Conservation (phyloP, 2,797 vertebrate species). For the Paedocypris micromegethes region DNA sequence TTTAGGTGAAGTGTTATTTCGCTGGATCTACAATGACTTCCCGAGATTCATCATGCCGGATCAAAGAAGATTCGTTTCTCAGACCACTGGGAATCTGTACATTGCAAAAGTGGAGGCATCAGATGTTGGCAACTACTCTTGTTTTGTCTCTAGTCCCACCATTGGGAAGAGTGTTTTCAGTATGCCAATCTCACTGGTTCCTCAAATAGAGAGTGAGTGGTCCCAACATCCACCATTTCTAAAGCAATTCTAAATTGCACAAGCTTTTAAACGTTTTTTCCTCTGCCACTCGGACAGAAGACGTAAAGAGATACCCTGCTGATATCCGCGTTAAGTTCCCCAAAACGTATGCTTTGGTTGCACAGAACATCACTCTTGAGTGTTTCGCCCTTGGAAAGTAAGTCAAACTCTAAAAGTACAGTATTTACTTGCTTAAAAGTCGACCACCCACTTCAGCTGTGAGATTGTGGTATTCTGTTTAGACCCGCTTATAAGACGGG, state of each 20-base stretch:
- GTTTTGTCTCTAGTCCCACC: constrained; percentile 89
- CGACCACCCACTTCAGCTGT: too few relatives aligned
- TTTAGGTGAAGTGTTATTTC: constrained; percentile 87
- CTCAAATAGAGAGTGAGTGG: constrained; percentile 78
- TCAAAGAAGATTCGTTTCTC: constrained; percentile 88
- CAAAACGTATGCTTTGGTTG: constrained; percentile 83
- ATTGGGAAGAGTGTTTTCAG: constrained; percentile 96
- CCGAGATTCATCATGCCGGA: constrained; percentile 89
- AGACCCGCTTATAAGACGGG: too few relatives aligned
- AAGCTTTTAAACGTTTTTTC: not conserved
- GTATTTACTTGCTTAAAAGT: too few relatives aligned
- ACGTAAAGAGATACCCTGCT: constrained; percentile 85
- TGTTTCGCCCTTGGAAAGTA: constrained; percentile 99
- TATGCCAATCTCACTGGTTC: constrained; percentile 88
- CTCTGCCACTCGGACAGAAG: constrained; percentile 60
- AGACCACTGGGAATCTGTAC: constrained; percentile 92
- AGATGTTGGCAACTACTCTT: constrained; percentile 95
- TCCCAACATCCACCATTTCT: not conserved
- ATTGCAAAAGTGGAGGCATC: constrained; percentile 91
- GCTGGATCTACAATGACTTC: constrained; percentile 96
- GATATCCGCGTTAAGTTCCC: constrained; percentile 90
- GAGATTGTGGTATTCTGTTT: too few relatives aligned
- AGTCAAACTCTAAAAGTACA: constrained; percentile 49
- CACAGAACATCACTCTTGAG: constrained; percentile 90
- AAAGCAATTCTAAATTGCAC: not conserved